Percentiles rank a stretch among this genome's conserved stretches.
Evolutionary conservation across 2,797 vertebrate species (phyloP).

Genomic region (Remorina albescens): DNA sequence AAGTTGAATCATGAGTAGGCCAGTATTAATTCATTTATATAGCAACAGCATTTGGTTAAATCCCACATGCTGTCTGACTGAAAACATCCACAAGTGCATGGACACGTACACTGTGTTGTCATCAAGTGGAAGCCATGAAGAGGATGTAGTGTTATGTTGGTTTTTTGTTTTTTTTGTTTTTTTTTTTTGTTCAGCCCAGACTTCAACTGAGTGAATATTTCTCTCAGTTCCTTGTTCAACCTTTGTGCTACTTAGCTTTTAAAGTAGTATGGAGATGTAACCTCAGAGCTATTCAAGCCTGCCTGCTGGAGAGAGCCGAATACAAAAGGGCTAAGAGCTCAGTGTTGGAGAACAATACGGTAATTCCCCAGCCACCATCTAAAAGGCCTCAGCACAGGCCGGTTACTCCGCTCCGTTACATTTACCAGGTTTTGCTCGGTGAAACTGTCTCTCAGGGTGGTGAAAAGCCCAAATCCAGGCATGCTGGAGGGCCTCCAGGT

Average conservation of each 20-base stretch:
- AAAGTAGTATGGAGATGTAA: conserved; percentile 63
- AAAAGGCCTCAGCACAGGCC: conserved; percentile 22
- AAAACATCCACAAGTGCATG: not conserved
- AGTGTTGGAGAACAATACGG: conserved; percentile 39
- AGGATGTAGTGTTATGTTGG: conserved; percentile 14
- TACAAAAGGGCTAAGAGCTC: conserved; percentile 55
- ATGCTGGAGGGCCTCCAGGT: not conserved
- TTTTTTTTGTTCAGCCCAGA: too few relatives aligned
- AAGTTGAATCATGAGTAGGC: conserved; percentile 28
- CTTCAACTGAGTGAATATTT: conserved; percentile 62
- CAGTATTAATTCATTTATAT: conserved; percentile 51
- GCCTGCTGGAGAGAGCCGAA: conserved; percentile 32
- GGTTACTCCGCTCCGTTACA: conserved; percentile 25
- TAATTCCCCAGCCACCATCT: conserved; percentile 21
- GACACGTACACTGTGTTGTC: conserved; percentile 28
- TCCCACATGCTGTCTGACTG: conserved; percentile 34
- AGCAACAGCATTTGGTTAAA: conserved; percentile 28
- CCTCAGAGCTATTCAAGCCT: conserved; percentile 38
- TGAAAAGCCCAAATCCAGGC: conserved; percentile 4
- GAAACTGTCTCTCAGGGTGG: not conserved
- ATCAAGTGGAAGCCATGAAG: conserved; percentile 28
- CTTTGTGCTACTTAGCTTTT: conserved; percentile 57
- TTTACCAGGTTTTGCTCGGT: not conserved
- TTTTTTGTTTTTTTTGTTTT: too few relatives aligned
- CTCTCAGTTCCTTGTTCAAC: conserved; percentile 62